These are phyloP conservation scores for Grammomys surdaster DNA, from an alignment of 2,113 vertebrate genomes.

Conservation along the genomic window DNA sequence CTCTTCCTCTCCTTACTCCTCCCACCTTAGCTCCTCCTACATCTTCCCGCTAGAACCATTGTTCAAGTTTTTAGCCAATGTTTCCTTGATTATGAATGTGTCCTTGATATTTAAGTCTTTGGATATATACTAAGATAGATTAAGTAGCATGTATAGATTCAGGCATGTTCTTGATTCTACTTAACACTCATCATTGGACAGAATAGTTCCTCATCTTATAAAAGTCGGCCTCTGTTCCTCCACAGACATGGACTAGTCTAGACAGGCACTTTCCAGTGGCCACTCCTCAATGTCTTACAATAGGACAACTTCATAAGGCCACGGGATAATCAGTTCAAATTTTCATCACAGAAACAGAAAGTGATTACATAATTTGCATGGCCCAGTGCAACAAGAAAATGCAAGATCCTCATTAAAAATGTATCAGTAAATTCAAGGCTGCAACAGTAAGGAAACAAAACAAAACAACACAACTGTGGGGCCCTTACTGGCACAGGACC, in stretches of 20 bases:
- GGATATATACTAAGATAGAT: neutral
- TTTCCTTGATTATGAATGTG: neutral
- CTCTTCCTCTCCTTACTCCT: too few species aligned
- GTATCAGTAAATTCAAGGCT: neutral
- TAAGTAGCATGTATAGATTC: neutral
- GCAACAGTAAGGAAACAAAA: neutral
- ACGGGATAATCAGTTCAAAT: neutral
- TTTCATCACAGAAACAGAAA: neutral
- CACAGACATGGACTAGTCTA: neutral
- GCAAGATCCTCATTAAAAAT: neutral
- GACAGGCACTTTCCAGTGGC: neutral
- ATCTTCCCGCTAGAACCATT: neutral
- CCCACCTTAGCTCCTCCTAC: too few species aligned
- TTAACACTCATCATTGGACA: neutral
- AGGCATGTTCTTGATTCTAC: neutral
- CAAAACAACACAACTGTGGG: neutral
- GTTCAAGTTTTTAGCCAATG: neutral
- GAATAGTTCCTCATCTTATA: neutral
- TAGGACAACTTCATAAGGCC: neutral
- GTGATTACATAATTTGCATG: neutral
- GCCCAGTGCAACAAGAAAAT: neutral
- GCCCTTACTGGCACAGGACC: too few species aligned
- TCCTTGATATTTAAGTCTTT: neutral
- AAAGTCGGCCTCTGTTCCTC: neutral
- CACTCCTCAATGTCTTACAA: neutral